Evolutionary conservation across 2,113 vertebrate species (phyloP).

Genomic region (Perca flavescens): DNA sequence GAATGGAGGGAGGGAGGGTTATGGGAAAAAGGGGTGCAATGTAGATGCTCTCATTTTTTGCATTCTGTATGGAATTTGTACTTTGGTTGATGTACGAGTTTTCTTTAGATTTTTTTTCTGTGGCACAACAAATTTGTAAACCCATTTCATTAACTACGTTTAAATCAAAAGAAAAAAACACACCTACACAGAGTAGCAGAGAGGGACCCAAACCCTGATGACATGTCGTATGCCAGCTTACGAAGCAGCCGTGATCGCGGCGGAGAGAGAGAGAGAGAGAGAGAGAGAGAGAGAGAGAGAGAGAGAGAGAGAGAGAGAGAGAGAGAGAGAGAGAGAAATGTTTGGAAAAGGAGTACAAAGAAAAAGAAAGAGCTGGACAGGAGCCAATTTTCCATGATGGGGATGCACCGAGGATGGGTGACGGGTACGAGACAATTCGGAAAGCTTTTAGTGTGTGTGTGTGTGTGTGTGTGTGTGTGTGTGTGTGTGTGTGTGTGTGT

Average conservation of each 20-base stretch:
- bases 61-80: neutral
- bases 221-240: slow-evolving; percentile 6
- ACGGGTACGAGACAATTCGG: slow-evolving; percentile 84
- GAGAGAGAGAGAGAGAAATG: slow-evolving; percentile 46
- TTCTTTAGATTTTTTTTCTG: neutral
- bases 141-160: too few species aligned
- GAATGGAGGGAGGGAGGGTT: too few species aligned
- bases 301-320: slow-evolving; percentile 27
- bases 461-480: too few species aligned
- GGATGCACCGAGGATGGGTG: slow-evolving; percentile 84
- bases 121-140: neutral
- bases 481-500: too few species aligned
- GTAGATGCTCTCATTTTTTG: neutral
- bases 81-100: neutral
- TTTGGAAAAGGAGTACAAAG: slow-evolving; percentile 42
- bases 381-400: slow-evolving; percentile 97
- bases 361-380: slow-evolving; percentile 53
- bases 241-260: slow-evolving; percentile 43
- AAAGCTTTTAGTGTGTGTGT: slow-evolving; percentile 73
- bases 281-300: slow-evolving; percentile 26
- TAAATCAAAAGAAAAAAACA: neutral
- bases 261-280: neutral
- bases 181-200: neutral
- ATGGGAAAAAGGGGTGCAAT: neutral
- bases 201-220: neutral